Conservation (phyloP, 2,888 invertebrate species). For the Lithophane ornitopus region DNA sequence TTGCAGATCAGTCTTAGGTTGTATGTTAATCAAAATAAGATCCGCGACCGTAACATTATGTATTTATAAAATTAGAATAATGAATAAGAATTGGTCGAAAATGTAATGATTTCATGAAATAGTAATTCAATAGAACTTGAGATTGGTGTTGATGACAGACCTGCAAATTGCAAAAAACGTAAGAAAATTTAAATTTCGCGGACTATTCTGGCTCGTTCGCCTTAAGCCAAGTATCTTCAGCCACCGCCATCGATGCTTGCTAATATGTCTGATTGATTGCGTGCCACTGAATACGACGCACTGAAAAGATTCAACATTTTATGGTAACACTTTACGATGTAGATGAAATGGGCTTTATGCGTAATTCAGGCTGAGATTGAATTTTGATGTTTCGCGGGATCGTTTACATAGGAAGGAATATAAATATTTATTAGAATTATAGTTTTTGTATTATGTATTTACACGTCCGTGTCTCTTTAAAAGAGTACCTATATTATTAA, state of each 20-base stretch:
- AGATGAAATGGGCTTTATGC: slow-evolving; percentile 53
- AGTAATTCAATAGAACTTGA: neutral
- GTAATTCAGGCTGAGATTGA: slow-evolving; percentile 62
- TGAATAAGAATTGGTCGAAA: neutral
- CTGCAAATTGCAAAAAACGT: neutral
- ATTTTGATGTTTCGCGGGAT: slow-evolving; percentile 54
- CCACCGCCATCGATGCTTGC: slow-evolving; percentile 38
- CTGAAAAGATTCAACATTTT: slow-evolving; percentile 54
- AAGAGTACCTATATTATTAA: slow-evolving; percentile 9
- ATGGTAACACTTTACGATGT: slow-evolving; percentile 60
- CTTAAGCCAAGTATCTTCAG: slow-evolving; percentile 27
- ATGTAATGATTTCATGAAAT: neutral
- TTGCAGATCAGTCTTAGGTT: neutral
- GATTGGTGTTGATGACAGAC: neutral
- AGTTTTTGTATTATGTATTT: slow-evolving; percentile 48
- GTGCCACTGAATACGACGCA: slow-evolving; percentile 63
- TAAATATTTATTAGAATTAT: slow-evolving; percentile 61
- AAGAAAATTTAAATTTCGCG: too few relatives aligned
- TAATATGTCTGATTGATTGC: slow-evolving; percentile 66
- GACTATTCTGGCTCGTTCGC: neutral
- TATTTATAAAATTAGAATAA: neutral
- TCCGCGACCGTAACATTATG: too few relatives aligned
- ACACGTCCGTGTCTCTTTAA: slow-evolving; percentile 41
- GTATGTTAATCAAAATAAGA: neutral
- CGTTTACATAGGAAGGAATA: slow-evolving; percentile 51